A percentile compares a stretch with the other conserved stretches of the same genome.
Evolutionary conservation across 2,113 vertebrate genomes (phyloP).

Genomic region (Clupea harengus): DNA sequence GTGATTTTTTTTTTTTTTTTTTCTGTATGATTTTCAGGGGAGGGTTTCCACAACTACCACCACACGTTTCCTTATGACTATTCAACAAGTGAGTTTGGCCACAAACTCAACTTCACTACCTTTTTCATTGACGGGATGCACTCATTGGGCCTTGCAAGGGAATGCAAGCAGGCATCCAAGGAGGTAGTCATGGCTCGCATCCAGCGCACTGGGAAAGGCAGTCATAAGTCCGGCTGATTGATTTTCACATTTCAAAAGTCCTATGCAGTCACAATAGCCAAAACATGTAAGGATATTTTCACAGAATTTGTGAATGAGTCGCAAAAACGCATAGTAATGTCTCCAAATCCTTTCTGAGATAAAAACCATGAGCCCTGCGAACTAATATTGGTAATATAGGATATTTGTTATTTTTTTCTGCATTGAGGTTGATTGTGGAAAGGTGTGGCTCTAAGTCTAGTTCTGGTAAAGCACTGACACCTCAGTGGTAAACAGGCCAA

Average conservation of each 20-base stretch:
- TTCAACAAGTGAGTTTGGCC: slow-evolving; percentile 86
- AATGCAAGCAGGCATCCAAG: slow-evolving; percentile 81
- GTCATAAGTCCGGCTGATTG: slow-evolving; percentile 82
- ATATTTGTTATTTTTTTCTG: background rate
- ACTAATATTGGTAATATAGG: background rate
- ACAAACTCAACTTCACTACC: slow-evolving; percentile 83
- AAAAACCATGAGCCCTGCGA: slow-evolving; percentile 20
- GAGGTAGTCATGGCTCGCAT: slow-evolving; percentile 73
- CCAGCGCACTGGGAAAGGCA: slow-evolving; percentile 82
- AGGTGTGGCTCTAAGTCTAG: background rate
- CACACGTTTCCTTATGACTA: slow-evolving; percentile 92
- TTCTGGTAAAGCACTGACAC: background rate
- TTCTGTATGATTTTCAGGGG: slow-evolving; percentile 71
- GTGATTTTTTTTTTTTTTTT: background rate
- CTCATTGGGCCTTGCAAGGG: slow-evolving; percentile 79
- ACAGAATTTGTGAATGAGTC: slow-evolving; percentile 29
- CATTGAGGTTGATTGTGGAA: background rate
- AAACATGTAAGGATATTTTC: slow-evolving; percentile 36
- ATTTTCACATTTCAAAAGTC: background rate
- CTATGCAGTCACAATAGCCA: slow-evolving; percentile 27
- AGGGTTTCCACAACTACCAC: slow-evolving; percentile 97
- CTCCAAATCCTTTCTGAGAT: slow-evolving; percentile 51
- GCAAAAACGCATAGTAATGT: slow-evolving; percentile 44
- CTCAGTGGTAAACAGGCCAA: background rate
- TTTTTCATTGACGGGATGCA: slow-evolving; percentile 89